phyloP scores from a whole-genome alignment of 1,140 invertebrate genomes.

The Zelostemma sp. region DNA sequence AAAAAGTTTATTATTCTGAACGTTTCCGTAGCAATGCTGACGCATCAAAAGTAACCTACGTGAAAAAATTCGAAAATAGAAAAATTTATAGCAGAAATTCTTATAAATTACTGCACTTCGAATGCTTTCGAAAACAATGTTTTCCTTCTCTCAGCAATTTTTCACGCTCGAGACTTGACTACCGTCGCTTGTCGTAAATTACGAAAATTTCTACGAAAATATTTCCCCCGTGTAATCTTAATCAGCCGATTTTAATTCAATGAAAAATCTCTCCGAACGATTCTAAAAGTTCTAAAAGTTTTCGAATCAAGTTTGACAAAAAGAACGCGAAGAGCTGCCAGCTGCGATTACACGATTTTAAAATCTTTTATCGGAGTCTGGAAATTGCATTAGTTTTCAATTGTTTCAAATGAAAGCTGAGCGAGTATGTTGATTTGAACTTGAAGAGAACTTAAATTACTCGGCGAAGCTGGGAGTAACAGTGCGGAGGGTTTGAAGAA shows the following conservation, averaged over 20 bases:
- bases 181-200: too few relatives aligned
- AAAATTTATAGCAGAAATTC: too few relatives aligned
- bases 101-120: too few relatives aligned
- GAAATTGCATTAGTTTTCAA: conserved; percentile 36
- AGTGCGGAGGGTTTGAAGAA: conserved; percentile 38
- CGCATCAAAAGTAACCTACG: too few relatives aligned
- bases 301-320: not conserved
- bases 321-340: not conserved
- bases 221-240: too few relatives aligned
- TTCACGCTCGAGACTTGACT: too few relatives aligned
- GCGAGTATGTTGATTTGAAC: conserved; percentile 43
- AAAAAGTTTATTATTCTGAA: too few relatives aligned
- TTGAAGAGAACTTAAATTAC: conserved; percentile 47
- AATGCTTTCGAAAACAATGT: too few relatives aligned
- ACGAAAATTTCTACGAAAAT: too few relatives aligned
- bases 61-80: too few relatives aligned
- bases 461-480: conserved; percentile 25
- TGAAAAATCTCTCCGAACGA: not conserved
- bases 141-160: too few relatives aligned
- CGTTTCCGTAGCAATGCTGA: too few relatives aligned
- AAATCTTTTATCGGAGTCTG: not conserved
- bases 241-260: not conserved
- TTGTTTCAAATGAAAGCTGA: conserved; percentile 29
- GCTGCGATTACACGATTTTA: not conserved
- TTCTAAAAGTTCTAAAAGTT: not conserved